phyloP scores from a whole-genome alignment of 2,888 invertebrate genomes.

The Plagiodera versicolora region DNA sequence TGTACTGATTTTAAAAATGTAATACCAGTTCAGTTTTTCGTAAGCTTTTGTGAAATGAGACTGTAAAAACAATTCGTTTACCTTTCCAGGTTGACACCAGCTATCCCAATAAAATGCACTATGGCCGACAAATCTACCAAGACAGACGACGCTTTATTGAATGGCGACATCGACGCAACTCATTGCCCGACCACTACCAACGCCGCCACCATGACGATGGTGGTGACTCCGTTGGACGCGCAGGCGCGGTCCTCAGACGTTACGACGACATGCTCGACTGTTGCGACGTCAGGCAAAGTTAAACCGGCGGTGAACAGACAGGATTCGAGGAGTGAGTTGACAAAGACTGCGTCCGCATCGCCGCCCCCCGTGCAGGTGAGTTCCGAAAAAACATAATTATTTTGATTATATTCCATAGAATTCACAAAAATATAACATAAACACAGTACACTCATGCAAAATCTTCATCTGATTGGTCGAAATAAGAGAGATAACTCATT shows the following conservation, averaged over 20 bases:
- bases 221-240: conserved; percentile 43
- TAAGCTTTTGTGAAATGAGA: too few relatives aligned
- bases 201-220: conserved; percentile 61
- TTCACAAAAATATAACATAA: too few relatives aligned
- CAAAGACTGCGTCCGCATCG: conserved; percentile 22
- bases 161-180: conserved; percentile 43
- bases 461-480: too few relatives aligned
- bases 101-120: conserved; percentile 53
- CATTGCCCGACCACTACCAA: conserved; percentile 55
- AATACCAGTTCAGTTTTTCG: too few relatives aligned
- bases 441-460: too few relatives aligned
- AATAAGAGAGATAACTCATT: too few relatives aligned
- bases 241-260: conserved; percentile 45
- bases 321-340: conserved; percentile 33
- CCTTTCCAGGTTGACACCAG: conserved; percentile 52
- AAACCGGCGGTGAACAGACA: conserved; percentile 32
- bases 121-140: conserved; percentile 72
- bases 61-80: too few relatives aligned
- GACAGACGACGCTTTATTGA: conserved; percentile 60
- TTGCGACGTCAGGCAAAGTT: conserved; percentile 35
- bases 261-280: conserved; percentile 45
- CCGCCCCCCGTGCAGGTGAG: conserved; percentile 28
- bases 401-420: too few relatives aligned
- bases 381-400: too few relatives aligned
- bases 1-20: too few relatives aligned